Evolutionary conservation across 2,888 invertebrate species (phyloP), one percentile per base, ranked within the genome.

Genomic region (Hipparchia sbordonii): DNA sequence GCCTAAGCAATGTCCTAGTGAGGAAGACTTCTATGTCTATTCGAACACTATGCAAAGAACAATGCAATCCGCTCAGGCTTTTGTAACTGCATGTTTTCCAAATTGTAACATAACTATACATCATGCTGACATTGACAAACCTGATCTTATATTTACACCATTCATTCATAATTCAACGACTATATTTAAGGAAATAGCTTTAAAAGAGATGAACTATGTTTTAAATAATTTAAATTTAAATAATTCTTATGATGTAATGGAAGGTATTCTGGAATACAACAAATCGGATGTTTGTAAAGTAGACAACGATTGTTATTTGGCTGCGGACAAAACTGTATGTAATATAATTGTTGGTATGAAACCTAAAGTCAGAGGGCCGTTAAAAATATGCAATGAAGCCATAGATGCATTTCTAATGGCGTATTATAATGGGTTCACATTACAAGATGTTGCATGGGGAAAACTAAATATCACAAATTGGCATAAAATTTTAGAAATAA

Each of bases 341-440:
- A 79, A 77, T 56, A 80, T 90, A 1, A 77, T 73, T 12, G 72
- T 79, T 7, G 89, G 88, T 0, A 76, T 78, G 0, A 91, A 90
- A 77, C 91, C 92, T 0, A 82, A 83, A 71, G 56, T 92, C 4
- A 78, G 77, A 12, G 93, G 93, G 0, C 92, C 92, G 0, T 78
- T 93, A n/a, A 90, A 91, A 79, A 83, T 90, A 5, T 82, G 87
- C 6, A 92, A 92, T 70, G 87, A 87, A 0, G 90, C 83, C 0
- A 81, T 89, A 0, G 92, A 93, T 79, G 87, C 90, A 0, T 92
- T 93, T 76, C 78, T 89, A 6, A 93, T 92, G 92, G 86, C 89
- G 66, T 88, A 89, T 74, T 93, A 91, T 77, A 85, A 91, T 80
- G 92, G 90, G 0, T 84, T 91, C n/a, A 76, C 86, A 0, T 48